Evolutionary conservation across 2,113 vertebrate species (phyloP).

Genomic region (Naja naja): DNA sequence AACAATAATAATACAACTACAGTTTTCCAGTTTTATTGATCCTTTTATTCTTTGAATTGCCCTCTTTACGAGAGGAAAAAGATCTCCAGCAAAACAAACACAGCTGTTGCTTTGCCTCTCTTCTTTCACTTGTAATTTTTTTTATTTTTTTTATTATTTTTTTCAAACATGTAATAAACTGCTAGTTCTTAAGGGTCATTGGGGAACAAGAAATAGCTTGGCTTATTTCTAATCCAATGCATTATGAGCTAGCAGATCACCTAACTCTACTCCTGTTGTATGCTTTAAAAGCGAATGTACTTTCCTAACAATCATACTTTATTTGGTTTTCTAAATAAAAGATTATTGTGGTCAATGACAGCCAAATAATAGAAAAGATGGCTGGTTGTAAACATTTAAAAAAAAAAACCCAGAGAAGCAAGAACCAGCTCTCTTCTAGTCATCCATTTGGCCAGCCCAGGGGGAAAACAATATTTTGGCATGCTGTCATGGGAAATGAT

Average conservation of each 20-base stretch:
- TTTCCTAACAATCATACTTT: background rate
- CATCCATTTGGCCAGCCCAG: background rate
- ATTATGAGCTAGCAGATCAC: too few relatives aligned
- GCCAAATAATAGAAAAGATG: background rate
- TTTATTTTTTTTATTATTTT: background rate
- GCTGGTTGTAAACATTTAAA: background rate
- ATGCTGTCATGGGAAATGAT: background rate
- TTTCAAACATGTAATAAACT: background rate
- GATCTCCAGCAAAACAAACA: background rate
- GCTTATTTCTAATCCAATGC: background rate
- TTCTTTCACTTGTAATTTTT: background rate
- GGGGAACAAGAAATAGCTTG: background rate
- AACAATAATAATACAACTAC: background rate
- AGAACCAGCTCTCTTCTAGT: background rate
- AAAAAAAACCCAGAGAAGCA: background rate
- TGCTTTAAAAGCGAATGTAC: background rate
- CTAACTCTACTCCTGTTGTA: background rate
- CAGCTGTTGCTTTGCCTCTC: background rate
- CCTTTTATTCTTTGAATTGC: constrained; percentile 1
- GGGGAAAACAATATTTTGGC: background rate
- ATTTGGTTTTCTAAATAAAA: background rate
- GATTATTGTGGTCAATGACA: background rate
- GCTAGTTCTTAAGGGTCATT: background rate
- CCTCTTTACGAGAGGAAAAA: background rate
- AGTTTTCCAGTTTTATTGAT: constrained; percentile 9